A percentile compares a stretch with the other conserved stretches of the same genome.
These are phyloP conservation scores for Pseudonaja textilis DNA, from an alignment of 2,113 vertebrate genomes.

Conservation along the genomic window DNA sequence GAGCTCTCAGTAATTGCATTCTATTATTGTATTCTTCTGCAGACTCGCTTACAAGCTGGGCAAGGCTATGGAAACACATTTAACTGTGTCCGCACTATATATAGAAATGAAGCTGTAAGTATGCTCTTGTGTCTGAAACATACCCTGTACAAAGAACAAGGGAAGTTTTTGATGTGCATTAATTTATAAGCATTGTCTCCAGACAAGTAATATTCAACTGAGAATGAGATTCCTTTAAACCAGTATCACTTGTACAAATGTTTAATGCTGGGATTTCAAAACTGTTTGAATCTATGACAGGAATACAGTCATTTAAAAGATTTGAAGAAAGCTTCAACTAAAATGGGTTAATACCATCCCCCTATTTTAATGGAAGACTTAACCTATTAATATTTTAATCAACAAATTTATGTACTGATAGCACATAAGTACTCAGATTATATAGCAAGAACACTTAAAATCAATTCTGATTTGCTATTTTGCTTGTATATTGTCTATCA, in stretches of 20 bases:
- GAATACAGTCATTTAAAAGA: not conserved
- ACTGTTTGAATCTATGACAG: not conserved
- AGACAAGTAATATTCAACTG: not conserved
- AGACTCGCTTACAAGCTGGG: slow-evolving; percentile 93
- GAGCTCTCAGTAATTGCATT: slow-evolving; percentile 6
- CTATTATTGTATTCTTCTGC: slow-evolving; percentile 55
- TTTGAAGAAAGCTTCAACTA: not conserved
- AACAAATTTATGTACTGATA: not conserved
- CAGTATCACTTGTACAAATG: not conserved
- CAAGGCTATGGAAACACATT: slow-evolving; percentile 80
- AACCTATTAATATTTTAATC: not conserved
- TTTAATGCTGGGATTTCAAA: not conserved
- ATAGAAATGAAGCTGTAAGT: slow-evolving; percentile 90
- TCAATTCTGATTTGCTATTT: not conserved
- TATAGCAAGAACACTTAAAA: not conserved
- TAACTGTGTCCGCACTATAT: slow-evolving; percentile 83
- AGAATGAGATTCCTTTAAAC: not conserved
- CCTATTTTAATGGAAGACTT: not conserved
- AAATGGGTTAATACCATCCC: not conserved
- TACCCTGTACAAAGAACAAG: not conserved
- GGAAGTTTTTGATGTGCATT: not conserved
- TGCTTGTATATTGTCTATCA: not conserved
- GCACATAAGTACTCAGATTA: not conserved
- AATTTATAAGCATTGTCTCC: not conserved
- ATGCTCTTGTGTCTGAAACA: not conserved